Evolutionary conservation across 2,113 vertebrate genomes (phyloP).

Genomic region (Pseudorhombus dupliciocellatus): DNA sequence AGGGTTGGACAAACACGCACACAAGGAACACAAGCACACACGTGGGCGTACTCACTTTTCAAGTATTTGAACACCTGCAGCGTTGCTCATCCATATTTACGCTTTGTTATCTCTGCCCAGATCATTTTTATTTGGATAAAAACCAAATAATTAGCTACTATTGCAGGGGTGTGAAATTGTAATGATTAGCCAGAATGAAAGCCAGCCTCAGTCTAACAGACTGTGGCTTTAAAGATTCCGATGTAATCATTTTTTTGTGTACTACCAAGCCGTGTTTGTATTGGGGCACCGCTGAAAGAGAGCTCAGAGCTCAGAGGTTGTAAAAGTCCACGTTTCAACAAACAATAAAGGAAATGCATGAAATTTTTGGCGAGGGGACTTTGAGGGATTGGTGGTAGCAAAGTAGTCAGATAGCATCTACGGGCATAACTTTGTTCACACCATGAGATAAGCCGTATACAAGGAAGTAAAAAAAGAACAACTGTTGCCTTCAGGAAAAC

Average conservation of each 20-base stretch:
- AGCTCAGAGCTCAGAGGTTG: neutral
- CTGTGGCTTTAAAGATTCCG: neutral
- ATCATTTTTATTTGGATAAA: slow-evolving; percentile 1
- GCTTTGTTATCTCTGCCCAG: neutral
- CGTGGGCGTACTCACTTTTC: neutral
- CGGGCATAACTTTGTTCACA: slow-evolving; percentile 6
- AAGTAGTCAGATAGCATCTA: slow-evolving; percentile 38
- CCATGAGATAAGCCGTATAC: slow-evolving; percentile 12
- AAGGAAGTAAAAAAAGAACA: slow-evolving; percentile 20
- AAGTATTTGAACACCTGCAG: slow-evolving; percentile 4
- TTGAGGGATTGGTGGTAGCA: slow-evolving; percentile 20
- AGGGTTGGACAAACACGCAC: neutral
- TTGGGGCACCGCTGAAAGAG: slow-evolving; percentile 3
- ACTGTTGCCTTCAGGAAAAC: slow-evolving; percentile 15
- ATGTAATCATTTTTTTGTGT: neutral
- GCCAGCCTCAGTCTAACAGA: neutral
- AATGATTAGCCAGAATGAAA: slow-evolving; percentile 14
- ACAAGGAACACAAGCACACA: neutral
- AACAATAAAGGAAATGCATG: slow-evolving; percentile 43
- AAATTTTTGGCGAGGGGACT: slow-evolving; percentile 11
- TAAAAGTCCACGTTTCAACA: slow-evolving; percentile 30
- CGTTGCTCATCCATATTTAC: neutral
- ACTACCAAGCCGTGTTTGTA: neutral
- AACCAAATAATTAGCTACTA: slow-evolving; percentile 2
- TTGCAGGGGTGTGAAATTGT: slow-evolving; percentile 11